Evolutionary conservation across 2,888 invertebrate genomes (phyloP).

Genomic region (Drosophila melanosoma): DNA sequence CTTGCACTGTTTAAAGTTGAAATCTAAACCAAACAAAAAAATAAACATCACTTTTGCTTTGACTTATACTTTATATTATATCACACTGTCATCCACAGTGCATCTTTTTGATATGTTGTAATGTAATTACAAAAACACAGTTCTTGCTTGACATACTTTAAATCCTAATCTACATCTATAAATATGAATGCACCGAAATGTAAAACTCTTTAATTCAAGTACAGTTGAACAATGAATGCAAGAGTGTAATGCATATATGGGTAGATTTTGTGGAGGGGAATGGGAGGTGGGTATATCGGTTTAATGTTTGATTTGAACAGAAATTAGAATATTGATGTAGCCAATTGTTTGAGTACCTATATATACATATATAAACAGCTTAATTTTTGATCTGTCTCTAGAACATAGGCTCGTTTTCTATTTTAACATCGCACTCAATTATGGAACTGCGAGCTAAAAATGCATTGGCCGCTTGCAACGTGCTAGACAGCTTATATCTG

Average conservation of each 20-base stretch:
- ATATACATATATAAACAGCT: constrained; percentile 11
- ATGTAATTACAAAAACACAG: neutral
- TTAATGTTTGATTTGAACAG: neutral
- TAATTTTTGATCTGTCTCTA: constrained; percentile 21
- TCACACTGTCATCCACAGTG: neutral
- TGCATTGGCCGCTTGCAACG: constrained; percentile 15
- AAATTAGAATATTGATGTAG: constrained; percentile 20
- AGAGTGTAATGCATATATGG: neutral
- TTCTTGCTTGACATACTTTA: neutral
- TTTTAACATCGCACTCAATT: constrained; percentile 69
- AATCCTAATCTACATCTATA: neutral
- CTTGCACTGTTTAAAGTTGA: neutral
- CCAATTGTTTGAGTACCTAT: constrained; percentile 4
- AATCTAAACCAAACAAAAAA: neutral
- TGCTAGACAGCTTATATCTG: constrained; percentile 12
- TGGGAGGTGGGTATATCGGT: too few relatives aligned
- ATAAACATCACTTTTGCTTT: neutral
- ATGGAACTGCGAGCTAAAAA: constrained; percentile 48
- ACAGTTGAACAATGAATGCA: neutral
- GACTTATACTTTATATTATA: neutral
- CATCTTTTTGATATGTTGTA: neutral
- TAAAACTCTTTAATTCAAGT: neutral
- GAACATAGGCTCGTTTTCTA: constrained; percentile 61
- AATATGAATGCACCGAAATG: neutral
- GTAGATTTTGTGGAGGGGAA: neutral